phyloP scores from a whole-genome alignment of 2,888 invertebrate species.

The Spisula subtruncata region DNA sequence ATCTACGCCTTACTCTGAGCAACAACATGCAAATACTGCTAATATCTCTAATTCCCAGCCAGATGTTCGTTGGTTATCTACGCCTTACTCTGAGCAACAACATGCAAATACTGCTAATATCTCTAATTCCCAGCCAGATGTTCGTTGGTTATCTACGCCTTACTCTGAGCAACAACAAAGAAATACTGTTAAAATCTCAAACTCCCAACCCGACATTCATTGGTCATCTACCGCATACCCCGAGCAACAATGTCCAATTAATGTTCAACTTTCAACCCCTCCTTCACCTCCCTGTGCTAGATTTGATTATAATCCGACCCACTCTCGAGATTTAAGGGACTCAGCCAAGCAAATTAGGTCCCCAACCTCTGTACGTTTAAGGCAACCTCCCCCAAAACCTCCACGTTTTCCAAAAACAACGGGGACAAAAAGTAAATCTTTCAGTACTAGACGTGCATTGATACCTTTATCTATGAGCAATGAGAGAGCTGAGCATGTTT shows the following conservation, averaged over 20 bases:
- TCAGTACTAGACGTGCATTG: not conserved
- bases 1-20: not conserved
- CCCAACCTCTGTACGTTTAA: not conserved
- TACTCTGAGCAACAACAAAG: too few species aligned
- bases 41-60: too few species aligned
- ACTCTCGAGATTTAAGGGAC: not conserved
- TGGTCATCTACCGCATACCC: not conserved
- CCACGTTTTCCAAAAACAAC: not conserved
- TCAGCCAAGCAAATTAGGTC: not conserved
- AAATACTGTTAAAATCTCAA: not conserved
- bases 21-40: too few species aligned
- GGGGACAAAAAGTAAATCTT: not conserved
- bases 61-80: not conserved
- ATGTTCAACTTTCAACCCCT: not conserved
- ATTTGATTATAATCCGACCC: not conserved
- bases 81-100: not conserved
- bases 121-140: too few species aligned
- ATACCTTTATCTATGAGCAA: not conserved
- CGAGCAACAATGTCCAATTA: not conserved
- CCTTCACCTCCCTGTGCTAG: not conserved
- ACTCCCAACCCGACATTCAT: not conserved
- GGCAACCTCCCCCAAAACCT: not conserved
- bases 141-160: not conserved
- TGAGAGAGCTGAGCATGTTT: conserved; percentile 32
- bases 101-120: too few species aligned